Base-by-base conservation (phyloP, 2,888 invertebrate genomes). In the Pherbina coryleti region DNA sequence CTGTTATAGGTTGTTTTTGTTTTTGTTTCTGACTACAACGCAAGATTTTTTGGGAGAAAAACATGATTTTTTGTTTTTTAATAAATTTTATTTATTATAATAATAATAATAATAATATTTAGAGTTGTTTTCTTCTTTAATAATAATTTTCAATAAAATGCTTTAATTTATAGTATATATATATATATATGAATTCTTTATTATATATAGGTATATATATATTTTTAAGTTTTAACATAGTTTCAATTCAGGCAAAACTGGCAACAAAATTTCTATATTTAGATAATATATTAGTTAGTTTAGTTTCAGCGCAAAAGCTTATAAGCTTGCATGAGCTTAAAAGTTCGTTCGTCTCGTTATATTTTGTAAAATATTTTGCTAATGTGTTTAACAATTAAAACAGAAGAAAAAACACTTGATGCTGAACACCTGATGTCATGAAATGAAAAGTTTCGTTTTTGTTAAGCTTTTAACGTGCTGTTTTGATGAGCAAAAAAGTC, bases 241-340 rank as follows among this genome's bases (percentile, higher is more conserved):
- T 88, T 88, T 85, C 85, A 88, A 88, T 88, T 44, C 66, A 88
- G 89, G 88, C 88, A 88, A 88, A 88, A 88, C 89, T 89, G 88
- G 88, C 88, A 88, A 88, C 88, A 87, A 87, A 88, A 88, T 86
- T 81, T 86, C 83, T 85, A 86, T 86, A 57, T 71, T 7, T 44
- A 2, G 11, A 11, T 44, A 11, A 44, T 37, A 44, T 44, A 44
- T 44, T 71, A 72, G 79, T 76, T 77, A 75, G 71, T 70, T 72
- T 53, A 66, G 67, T 66, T 75, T 60, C 37, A 67, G 75, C 75
- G 37, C 37, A 67, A 55, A 57, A 75, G 75, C 66, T 75, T 73
- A 25, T 28, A 22, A 28, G 44, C 14, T 44, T 70, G 19, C n/a
- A 8, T 17, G 11, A 75, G 55, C 75, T 66, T 66, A 66, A 22